phyloP scores from a whole-genome alignment of 2,888 invertebrate genomes.

The Aproaerema taeniolella region DNA sequence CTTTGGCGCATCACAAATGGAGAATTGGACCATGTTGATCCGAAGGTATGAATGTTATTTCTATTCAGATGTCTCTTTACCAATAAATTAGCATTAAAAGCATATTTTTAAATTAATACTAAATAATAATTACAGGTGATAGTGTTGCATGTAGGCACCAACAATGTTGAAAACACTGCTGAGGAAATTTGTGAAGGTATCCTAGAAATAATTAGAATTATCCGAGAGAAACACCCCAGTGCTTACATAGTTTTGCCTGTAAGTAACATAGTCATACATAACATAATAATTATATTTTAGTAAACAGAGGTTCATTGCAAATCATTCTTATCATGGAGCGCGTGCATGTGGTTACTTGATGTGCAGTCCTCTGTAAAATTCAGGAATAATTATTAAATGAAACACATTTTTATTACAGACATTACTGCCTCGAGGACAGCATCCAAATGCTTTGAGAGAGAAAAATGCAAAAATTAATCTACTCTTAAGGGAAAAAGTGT shows the following conservation, averaged over 20 bases:
- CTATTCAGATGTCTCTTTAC: conserved; percentile 6
- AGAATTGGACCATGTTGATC: conserved; percentile 91
- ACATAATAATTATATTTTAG: conserved; percentile 5
- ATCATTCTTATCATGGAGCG: too few relatives aligned
- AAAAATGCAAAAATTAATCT: conserved; percentile 87
- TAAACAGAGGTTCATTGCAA: too few relatives aligned
- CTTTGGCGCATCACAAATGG: conserved; percentile 94
- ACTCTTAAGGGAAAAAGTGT: conserved; percentile 80
- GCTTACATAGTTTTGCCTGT: conserved; percentile 92
- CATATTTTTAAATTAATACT: too few relatives aligned
- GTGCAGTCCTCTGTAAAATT: too few relatives aligned
- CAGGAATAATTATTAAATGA: too few relatives aligned
- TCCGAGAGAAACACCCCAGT: conserved; percentile 86
- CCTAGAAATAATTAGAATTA: conserved; percentile 83
- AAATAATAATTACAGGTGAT: conserved; percentile 83
- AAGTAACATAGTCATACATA: too few relatives aligned
- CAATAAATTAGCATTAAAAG: too few relatives aligned
- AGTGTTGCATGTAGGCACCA: conserved; percentile 92
- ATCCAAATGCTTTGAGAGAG: conserved; percentile 88
- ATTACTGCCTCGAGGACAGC: conserved; percentile 91
- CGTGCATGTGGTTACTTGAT: too few relatives aligned
- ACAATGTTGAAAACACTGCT: conserved; percentile 88
- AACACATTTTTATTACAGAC: conserved; percentile 87
- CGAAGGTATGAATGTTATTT: conserved; percentile 80
- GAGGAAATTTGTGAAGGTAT: conserved; percentile 90